phyloP scores from a whole-genome alignment of 64 coral and sea anemone species.

The Anthopleura sola region DNA sequence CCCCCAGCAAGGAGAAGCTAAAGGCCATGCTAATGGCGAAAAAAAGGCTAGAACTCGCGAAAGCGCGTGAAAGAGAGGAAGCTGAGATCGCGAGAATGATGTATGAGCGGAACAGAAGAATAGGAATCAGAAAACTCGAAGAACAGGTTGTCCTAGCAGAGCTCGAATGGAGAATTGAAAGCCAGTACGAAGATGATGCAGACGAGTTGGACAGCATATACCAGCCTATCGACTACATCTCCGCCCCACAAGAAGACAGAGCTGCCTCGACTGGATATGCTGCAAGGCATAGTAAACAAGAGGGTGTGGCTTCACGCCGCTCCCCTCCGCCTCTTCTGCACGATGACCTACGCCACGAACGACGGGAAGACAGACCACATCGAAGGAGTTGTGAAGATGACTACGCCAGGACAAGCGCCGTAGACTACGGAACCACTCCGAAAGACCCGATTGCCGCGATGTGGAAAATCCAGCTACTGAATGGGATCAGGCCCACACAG shows the following conservation, averaged over 20 bases:
- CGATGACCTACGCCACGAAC: too few relatives aligned
- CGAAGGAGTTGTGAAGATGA: neutral
- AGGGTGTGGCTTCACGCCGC: too few relatives aligned
- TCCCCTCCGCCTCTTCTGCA: too few relatives aligned
- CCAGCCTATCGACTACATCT: neutral
- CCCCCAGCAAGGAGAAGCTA: neutral
- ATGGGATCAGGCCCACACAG: constrained; percentile 25
- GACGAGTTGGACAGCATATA: neutral
- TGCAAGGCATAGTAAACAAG: too few relatives aligned
- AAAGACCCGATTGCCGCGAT: neutral
- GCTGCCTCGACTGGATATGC: too few relatives aligned
- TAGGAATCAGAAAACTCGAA: constrained; percentile 11
- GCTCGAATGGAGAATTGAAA: constrained; percentile 21
- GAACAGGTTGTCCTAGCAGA: constrained; percentile 10
- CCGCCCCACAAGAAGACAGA: too few relatives aligned
- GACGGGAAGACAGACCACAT: neutral
- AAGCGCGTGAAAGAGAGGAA: constrained; percentile 10
- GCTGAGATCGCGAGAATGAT: constrained; percentile 11
- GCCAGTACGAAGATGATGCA: neutral
- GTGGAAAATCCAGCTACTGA: constrained; percentile 30
- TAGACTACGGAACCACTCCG: neutral
- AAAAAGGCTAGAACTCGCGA: constrained; percentile 32
- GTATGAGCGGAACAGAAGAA: neutral
- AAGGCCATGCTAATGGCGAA: constrained; percentile 11
- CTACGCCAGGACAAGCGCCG: neutral